Evolutionary conservation across 2,888 invertebrate genomes (phyloP).

Genomic region (Smittia sp.): DNA sequence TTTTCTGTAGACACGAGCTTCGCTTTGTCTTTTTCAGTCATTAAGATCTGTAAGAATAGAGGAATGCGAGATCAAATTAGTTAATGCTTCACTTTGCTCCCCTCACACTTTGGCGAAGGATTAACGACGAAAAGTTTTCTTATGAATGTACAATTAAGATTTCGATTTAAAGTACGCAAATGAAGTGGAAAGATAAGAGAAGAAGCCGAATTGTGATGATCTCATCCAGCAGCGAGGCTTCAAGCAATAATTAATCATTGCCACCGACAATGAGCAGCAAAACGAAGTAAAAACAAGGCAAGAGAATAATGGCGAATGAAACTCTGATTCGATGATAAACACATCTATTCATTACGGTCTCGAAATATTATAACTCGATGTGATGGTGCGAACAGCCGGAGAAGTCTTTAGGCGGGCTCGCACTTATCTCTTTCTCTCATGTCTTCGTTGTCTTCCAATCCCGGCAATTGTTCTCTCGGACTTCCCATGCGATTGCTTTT

Average conservation of each 20-base stretch:
- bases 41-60: conserved; percentile 52
- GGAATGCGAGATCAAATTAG: not conserved
- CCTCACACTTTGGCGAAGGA: not conserved
- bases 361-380: not conserved
- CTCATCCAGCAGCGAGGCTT: not conserved
- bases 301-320: not conserved
- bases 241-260: conserved; percentile 25
- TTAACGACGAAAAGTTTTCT: not conserved
- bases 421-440: not conserved
- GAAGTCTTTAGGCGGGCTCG: not conserved
- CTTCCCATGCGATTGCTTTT: not conserved
- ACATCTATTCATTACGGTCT: not conserved
- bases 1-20: conserved; percentile 71
- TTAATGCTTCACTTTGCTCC: not conserved
- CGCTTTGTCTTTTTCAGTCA: conserved; percentile 63
- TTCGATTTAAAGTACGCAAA: conserved; percentile 6
- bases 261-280: not conserved
- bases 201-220: not conserved
- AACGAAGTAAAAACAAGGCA: not conserved
- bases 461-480: not conserved
- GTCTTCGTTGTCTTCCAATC: not conserved
- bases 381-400: not conserved
- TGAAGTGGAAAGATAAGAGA: conserved; percentile 17
- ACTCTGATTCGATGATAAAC: conserved; percentile 6
- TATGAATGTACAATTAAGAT: not conserved